Percentiles rank a stretch among this genome's conserved stretches.
phyloP scores from a whole-genome alignment of 2,113 vertebrate species.

The Strigops habroptila region DNA sequence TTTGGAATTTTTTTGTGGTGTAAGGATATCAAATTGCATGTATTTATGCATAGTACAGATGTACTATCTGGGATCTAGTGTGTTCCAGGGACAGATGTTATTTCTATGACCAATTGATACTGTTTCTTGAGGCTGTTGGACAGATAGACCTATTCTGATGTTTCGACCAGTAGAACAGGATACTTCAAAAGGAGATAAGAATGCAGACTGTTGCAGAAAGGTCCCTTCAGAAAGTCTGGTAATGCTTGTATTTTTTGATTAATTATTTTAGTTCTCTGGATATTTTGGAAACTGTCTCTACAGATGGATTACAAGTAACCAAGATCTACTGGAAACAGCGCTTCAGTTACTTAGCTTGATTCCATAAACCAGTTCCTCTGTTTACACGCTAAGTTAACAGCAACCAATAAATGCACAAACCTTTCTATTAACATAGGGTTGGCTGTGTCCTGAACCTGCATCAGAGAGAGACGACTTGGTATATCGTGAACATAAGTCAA shows the following conservation, averaged over 20 bases:
- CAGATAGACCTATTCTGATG: not conserved
- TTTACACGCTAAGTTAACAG: slow-evolving; percentile 21
- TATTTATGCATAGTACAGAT: not conserved
- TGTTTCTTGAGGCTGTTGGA: not conserved
- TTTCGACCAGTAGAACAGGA: not conserved
- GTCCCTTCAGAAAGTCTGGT: slow-evolving; percentile 4
- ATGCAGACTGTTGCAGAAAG: not conserved
- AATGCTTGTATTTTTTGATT: slow-evolving; percentile 30
- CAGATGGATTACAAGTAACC: slow-evolving; percentile 58
- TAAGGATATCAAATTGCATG: not conserved
- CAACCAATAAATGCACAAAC: slow-evolving; percentile 65
- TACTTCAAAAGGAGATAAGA: not conserved
- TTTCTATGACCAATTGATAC: not conserved
- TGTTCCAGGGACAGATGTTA: not conserved
- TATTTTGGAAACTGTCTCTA: slow-evolving; percentile 60
- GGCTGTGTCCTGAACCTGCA: slow-evolving; percentile 92
- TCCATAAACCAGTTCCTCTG: slow-evolving; percentile 62
- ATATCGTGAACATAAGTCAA: slow-evolving; percentile 96
- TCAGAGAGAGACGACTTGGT: slow-evolving; percentile 98
- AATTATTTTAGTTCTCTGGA: slow-evolving; percentile 61
- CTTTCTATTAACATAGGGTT: slow-evolving; percentile 87
- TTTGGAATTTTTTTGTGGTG: not conserved
- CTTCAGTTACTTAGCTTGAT: slow-evolving; percentile 37
- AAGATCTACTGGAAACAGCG: slow-evolving; percentile 45
- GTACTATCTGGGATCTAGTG: not conserved